phyloP scores from a whole-genome alignment of 1,140 invertebrate genomes.

The Aphidius gifuensis region DNA sequence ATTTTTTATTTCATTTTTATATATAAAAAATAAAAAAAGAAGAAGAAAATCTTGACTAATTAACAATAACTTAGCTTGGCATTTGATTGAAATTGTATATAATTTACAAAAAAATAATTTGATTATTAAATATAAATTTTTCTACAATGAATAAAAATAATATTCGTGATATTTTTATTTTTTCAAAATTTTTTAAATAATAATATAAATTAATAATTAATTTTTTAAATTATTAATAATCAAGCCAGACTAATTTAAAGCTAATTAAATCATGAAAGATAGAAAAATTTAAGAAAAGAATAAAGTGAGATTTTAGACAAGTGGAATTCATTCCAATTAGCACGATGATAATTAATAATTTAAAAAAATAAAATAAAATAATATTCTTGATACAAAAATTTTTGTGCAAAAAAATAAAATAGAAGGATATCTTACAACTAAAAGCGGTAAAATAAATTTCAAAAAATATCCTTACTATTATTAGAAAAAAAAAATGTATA shows the following conservation, averaged over 20 bases:
- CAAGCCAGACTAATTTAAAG: conserved; percentile 1
- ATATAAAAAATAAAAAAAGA: conserved; percentile 4
- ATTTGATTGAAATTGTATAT: not conserved
- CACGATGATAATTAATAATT: conserved; percentile 28
- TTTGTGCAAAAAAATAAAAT: conserved; percentile 43
- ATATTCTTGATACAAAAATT: conserved; percentile 56
- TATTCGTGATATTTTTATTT: no score
- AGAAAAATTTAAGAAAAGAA: no score
- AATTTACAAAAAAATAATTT: not conserved
- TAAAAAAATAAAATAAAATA: conserved; percentile 26
- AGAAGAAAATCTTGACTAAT: conserved; percentile 3
- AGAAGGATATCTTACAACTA: conserved; percentile 15
- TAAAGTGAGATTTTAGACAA: conserved; percentile 8
- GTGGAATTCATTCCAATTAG: conserved; percentile 23
- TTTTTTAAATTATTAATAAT: not conserved
- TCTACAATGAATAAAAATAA: conserved; percentile 6
- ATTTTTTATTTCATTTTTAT: conserved; percentile 12
- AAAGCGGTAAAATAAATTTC: conserved; percentile 27
- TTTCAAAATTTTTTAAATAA: no score
- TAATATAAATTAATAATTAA: no score
- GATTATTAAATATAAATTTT: not conserved
- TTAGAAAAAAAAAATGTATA: conserved; percentile 1
- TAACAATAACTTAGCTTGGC: not conserved
- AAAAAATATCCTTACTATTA: conserved; percentile 24
- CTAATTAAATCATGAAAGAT: not conserved